Conservation (phyloP, 2,888 invertebrate species). For the Eubasilissa splendida region DNA sequence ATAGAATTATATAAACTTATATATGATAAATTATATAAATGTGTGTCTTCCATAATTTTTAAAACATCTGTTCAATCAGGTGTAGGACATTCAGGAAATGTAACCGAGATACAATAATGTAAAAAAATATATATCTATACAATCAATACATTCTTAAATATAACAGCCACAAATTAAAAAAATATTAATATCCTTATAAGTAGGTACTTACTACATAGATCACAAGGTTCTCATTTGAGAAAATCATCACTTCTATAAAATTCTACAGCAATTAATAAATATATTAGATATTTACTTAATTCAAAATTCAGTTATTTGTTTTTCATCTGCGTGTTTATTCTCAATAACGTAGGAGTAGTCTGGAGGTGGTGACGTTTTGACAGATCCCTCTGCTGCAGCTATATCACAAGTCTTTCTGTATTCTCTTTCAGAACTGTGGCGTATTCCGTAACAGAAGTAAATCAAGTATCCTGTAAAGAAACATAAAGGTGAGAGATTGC, state of each 20-base stretch:
- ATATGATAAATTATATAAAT: too few species aligned
- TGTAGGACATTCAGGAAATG: too few species aligned
- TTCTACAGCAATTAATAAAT: background rate
- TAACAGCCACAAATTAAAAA: too few species aligned
- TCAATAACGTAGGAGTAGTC: conserved; percentile 8
- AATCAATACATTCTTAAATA: too few species aligned
- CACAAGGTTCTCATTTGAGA: conserved; percentile 8
- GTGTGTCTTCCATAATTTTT: too few species aligned
- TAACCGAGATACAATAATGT: too few species aligned
- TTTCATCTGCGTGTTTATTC: conserved; percentile 22
- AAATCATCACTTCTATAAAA: conserved; percentile 2
- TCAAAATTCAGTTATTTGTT: conserved; percentile 46
- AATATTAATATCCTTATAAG: too few species aligned
- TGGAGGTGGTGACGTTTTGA: background rate
- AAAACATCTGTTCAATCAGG: too few species aligned
- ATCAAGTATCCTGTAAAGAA: conserved; percentile 81
- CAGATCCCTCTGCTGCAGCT: background rate
- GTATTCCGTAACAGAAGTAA: conserved; percentile 89
- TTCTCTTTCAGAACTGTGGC: conserved; percentile 79
- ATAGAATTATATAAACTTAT: too few species aligned
- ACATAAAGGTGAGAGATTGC: conserved; percentile 1
- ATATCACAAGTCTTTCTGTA: background rate
- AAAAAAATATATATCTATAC: too few species aligned
- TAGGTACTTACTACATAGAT: background rate
- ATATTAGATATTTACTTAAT: background rate